A percentile compares a stretch with the other conserved stretches of the same genome.
Evolutionary conservation across 2,113 vertebrate species (phyloP).

Genomic region (Cryptomyrus ogoouensis): DNA sequence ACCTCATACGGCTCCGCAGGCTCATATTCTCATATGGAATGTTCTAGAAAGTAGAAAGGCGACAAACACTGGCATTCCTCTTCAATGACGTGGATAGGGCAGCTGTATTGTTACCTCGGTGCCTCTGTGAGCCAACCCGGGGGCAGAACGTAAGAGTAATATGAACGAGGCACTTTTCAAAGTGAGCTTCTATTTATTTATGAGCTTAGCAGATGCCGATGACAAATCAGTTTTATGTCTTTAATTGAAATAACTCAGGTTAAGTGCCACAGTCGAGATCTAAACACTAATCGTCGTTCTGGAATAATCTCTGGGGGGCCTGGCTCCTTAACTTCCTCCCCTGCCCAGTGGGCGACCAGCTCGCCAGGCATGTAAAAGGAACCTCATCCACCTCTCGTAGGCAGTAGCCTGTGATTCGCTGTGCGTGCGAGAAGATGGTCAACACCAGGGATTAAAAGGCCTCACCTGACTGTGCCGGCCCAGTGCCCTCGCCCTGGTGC

Average conservation of each 20-base stretch:
- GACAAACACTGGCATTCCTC: constrained; percentile 2
- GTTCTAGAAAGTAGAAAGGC: neutral
- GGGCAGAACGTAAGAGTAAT: neutral
- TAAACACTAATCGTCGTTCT: neutral
- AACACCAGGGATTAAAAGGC: neutral
- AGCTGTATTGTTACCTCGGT: neutral
- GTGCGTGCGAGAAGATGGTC: constrained; percentile 8
- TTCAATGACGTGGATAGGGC: neutral
- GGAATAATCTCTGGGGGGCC: neutral
- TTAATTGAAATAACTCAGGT: neutral
- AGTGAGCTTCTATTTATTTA: neutral
- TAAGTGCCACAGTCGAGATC: neutral
- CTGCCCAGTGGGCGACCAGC: neutral
- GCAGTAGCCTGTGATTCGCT: neutral
- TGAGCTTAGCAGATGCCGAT: neutral
- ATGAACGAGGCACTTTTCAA: neutral
- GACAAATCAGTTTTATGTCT: neutral
- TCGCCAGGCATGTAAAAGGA: neutral
- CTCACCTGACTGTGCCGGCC: neutral
- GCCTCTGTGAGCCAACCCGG: neutral
- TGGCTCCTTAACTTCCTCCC: neutral
- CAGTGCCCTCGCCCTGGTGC: neutral
- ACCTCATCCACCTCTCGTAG: neutral
- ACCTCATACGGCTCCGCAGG: neutral
- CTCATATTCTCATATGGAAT: neutral